phyloP scores from a whole-genome alignment of 2,888 invertebrate genomes.

The Girardia tigrina region DNA sequence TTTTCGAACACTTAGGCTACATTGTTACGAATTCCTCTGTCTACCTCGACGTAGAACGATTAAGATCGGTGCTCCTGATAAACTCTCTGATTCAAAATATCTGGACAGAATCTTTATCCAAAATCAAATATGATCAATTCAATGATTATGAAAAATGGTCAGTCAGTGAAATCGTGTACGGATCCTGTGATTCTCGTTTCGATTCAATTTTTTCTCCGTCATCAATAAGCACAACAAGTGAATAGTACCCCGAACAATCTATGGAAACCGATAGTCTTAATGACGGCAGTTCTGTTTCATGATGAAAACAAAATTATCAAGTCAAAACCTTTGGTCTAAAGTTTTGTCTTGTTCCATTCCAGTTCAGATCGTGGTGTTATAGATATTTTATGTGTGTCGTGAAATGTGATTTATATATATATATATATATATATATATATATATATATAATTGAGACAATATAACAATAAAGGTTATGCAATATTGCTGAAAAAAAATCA shows the following conservation, averaged over 20 bases:
- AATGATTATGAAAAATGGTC: slow-evolving; percentile 1
- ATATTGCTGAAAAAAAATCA: no score
- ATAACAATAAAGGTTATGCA: no score
- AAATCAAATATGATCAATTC: not conserved
- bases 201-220: not conserved
- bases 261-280: slow-evolving; percentile 16
- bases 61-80: not conserved
- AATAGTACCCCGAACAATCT: not conserved
- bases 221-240: slow-evolving; percentile 14
- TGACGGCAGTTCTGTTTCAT: not conserved
- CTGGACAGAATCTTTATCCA: not conserved
- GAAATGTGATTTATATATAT: not conserved
- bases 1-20: not conserved
- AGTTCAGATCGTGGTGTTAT: slow-evolving; percentile 13
- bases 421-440: no score
- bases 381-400: not conserved
- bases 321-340: not conserved
- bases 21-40: slow-evolving; percentile 16
- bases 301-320: not conserved
- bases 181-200: not conserved
- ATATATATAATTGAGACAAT: no score
- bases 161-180: not conserved
- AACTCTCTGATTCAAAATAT: not conserved
- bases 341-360: slow-evolving; percentile 16
- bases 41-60: not conserved